Evolutionary conservation across 2,888 invertebrate species (phyloP), one percentile per base, ranked within the genome.

Genomic region (Mimas tiliae): DNA sequence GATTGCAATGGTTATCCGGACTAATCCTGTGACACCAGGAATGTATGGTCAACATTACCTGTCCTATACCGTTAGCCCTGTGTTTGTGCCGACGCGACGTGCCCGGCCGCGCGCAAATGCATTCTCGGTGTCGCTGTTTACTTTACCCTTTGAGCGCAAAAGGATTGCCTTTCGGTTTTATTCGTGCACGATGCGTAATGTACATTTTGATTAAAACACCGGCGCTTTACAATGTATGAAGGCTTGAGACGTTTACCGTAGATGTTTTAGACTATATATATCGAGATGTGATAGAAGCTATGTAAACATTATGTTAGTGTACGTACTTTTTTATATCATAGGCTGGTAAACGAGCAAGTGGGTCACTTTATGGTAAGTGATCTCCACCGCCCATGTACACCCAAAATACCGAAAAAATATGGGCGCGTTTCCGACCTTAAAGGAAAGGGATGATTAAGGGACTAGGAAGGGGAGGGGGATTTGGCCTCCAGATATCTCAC

Each of bases 71-170:
- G n/a, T 48, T 27, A 63, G 19, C 38, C 19, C 19, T 51, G 64
- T 51, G 19, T 62, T 62, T n/a, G 27, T 21, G 16, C 33, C 47
- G 38, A 33, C 55, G 51, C 62, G 62, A 27, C 7, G 47, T 62
- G 34, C 34, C 34, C 65, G 55, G 55, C 19, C 65, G 65, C 69
- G 65, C 68, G 75, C 72, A 82, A 81, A 82, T 82, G 82, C 82
- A 82, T 81, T 82, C 82, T 80, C 74, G 71, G 67, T 76, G 81
- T 75, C 78, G 76, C 78, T 79, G 79, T 77, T 78, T 80, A 80
- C 76, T 72, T 75, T 74, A 68, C 34, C 66, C 52, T 66, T 66
- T 66, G 62, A 62, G 47, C 33, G 66, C 63, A 66, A 66, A 66
- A 34, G 65, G 65, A 65, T 65, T 58, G 19, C 55, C 58, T 34